These are phyloP conservation scores for Hippocampus kuda DNA, from an alignment of 2,797 vertebrate genomes.

Conservation along the genomic window DNA sequence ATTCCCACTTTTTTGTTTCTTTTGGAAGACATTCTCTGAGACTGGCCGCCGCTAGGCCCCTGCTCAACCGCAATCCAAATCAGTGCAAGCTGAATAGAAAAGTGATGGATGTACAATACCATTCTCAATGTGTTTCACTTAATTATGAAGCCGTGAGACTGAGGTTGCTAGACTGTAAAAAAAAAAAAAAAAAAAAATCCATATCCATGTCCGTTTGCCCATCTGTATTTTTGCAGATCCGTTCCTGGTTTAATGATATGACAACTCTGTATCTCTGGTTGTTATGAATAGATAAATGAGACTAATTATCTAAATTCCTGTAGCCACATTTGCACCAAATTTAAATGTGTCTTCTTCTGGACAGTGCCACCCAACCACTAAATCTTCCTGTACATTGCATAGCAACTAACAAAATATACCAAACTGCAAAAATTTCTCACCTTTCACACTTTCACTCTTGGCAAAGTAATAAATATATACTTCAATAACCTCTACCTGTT, in stretches of 20 bases:
- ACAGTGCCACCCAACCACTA: neutral
- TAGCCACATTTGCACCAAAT: neutral
- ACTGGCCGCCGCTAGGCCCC: too few relatives aligned
- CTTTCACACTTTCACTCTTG: neutral
- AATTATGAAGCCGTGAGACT: too few relatives aligned
- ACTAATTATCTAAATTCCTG: neutral
- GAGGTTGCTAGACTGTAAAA: too few relatives aligned
- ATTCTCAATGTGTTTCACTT: too few relatives aligned
- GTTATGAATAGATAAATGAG: neutral
- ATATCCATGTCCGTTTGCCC: too few relatives aligned
- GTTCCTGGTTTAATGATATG: too few relatives aligned
- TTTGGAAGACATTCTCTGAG: too few relatives aligned
- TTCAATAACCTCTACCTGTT: slow-evolving; percentile 3
- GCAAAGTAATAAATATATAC: neutral
- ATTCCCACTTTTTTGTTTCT: too few relatives aligned
- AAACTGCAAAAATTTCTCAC: neutral
- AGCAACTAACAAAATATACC: neutral
- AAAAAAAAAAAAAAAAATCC: too few relatives aligned
- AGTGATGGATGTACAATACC: neutral
- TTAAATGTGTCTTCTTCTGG: neutral
- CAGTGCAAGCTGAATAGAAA: too few relatives aligned
- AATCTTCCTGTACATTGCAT: neutral
- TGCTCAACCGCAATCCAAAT: too few relatives aligned
- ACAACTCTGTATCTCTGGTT: neutral
- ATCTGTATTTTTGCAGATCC: too few relatives aligned